Conservation (phyloP, 2,113 vertebrate genomes). For the Nothoprocta perdicaria region DNA sequence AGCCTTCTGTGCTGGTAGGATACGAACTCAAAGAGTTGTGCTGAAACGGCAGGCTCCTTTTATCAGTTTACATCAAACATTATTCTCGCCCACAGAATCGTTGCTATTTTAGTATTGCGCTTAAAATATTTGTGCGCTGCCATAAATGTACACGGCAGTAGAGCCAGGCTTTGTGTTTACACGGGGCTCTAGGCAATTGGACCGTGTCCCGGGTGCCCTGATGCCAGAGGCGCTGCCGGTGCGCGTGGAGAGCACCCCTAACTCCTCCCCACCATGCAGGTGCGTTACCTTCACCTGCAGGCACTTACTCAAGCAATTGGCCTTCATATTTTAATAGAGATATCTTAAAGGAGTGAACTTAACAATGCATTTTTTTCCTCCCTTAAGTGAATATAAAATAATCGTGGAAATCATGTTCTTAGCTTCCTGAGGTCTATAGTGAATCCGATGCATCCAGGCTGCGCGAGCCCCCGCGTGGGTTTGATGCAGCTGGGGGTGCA, state of each 20-base stretch:
- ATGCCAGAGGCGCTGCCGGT: not conserved
- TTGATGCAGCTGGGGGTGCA: accelerated
- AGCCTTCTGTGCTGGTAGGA: not conserved
- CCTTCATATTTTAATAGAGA: accelerated
- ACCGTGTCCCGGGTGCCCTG: not conserved
- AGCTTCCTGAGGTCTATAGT: accelerated
- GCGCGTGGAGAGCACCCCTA: not conserved
- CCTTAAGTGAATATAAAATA: not conserved
- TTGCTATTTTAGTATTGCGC: conserved; percentile 16
- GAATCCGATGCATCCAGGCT: not conserved
- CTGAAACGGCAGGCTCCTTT: not conserved
- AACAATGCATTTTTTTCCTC: not conserved
- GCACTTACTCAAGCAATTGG: not conserved
- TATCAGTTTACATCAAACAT: not conserved
- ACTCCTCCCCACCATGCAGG: too few species aligned
- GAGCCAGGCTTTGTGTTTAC: not conserved
- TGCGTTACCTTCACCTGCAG: not conserved
- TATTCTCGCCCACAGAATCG: not conserved
- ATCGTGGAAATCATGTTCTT: not conserved
- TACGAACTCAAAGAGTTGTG: not conserved
- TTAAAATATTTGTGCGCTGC: conserved; percentile 21
- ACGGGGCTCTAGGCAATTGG: not conserved
- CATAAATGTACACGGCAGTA: not conserved
- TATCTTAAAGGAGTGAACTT: not conserved
- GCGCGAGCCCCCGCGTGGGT: accelerated